phyloP scores from a whole-genome alignment of 2,888 invertebrate genomes.

The Margaritifera margaritifera region DNA sequence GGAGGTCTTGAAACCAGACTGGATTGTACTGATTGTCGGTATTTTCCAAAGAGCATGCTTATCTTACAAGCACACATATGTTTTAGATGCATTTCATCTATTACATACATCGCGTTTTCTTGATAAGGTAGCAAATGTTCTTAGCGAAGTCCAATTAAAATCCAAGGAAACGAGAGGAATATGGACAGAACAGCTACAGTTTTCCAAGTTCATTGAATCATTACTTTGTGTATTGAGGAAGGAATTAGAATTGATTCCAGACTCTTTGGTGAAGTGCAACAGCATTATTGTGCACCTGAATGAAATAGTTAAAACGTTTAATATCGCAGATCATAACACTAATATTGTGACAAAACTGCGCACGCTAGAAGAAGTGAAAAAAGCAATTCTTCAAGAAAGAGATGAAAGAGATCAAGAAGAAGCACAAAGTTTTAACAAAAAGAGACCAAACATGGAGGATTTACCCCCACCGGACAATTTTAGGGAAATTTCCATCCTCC shows the following conservation, averaged over 20 bases:
- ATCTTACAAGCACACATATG: slow-evolving; percentile 8
- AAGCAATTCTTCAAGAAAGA: slow-evolving; percentile 5
- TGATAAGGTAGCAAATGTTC: slow-evolving; percentile 10
- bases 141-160: slow-evolving; percentile 17
- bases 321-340: slow-evolving; percentile 1
- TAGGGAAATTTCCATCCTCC: slow-evolving; percentile 48
- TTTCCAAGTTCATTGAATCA: not conserved
- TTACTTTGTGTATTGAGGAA: slow-evolving; percentile 10
- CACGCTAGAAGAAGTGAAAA: slow-evolving; percentile 1
- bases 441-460: no score
- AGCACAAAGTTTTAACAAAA: no score
- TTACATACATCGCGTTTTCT: slow-evolving; percentile 21
- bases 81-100: slow-evolving; percentile 22
- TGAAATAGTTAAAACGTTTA: slow-evolving; percentile 3
- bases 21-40: slow-evolving; percentile 16
- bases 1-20: slow-evolving; percentile 10
- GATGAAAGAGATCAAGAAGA: no score
- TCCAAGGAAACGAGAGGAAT: slow-evolving; percentile 1
- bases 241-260: slow-evolving; percentile 12
- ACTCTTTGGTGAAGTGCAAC: slow-evolving; percentile 15
- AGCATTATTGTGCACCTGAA: slow-evolving; percentile 4
- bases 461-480: slow-evolving; percentile 35
- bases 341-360: not conserved
- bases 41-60: slow-evolving; percentile 24
- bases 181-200: not conserved